Conservation (phyloP, 92 coral and sea anemone genomes). For the Paragorgia papillata region DNA sequence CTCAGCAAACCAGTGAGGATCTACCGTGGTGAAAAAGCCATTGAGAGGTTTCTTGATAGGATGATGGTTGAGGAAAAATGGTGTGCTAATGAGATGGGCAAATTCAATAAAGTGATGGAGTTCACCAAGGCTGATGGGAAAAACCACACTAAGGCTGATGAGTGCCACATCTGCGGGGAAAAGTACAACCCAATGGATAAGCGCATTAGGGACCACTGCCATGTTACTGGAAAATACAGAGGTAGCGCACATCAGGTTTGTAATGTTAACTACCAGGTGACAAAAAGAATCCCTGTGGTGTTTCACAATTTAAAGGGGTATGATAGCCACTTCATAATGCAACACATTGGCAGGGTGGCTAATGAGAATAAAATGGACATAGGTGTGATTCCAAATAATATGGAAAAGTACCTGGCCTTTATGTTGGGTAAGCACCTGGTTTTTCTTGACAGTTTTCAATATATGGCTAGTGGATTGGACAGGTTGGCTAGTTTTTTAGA, state of each 20-base stretch:
- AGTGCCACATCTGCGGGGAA: too few relatives aligned
- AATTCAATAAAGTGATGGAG: too few relatives aligned
- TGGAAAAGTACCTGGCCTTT: constrained; percentile 29
- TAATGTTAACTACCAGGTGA: constrained; percentile 18
- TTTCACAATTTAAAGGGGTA: constrained; percentile 38
- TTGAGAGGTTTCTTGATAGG: too few relatives aligned
- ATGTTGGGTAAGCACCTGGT: constrained; percentile 27
- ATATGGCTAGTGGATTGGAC: not conserved
- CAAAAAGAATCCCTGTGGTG: constrained; percentile 19
- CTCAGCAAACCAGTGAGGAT: too few relatives aligned
- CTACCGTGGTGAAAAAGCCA: too few relatives aligned
- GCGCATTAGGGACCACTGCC: constrained; percentile 46
- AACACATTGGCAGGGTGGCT: too few relatives aligned
- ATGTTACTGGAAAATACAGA: constrained; percentile 39
- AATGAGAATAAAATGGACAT: constrained; percentile 19
- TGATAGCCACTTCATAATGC: too few relatives aligned
- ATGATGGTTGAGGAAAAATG: too few relatives aligned
- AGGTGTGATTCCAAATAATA: too few relatives aligned
- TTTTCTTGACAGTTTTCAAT: constrained; percentile 24
- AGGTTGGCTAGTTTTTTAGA: not conserved
- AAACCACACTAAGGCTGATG: too few relatives aligned
- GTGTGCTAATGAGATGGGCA: not conserved
- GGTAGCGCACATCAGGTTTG: constrained; percentile 52
- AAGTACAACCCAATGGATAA: constrained; percentile 3
- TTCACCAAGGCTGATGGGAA: too few relatives aligned